phyloP scores from a whole-genome alignment of 2,888 invertebrate species.

The Tinea trinotella region DNA sequence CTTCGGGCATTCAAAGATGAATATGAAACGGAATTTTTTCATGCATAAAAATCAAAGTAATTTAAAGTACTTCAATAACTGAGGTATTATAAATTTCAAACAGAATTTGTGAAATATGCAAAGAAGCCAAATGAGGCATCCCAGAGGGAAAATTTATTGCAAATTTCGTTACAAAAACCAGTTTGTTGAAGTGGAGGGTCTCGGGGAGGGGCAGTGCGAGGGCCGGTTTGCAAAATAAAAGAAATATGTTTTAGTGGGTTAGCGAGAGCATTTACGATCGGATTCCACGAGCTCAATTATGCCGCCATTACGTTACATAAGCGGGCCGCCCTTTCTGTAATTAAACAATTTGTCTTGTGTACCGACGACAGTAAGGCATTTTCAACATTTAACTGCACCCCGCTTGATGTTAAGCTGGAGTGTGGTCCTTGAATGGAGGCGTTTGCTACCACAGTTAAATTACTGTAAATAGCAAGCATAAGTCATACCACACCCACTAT shows the following conservation, averaged over 20 bases:
- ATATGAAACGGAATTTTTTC: neutral
- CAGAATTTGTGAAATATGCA: constrained; percentile 36
- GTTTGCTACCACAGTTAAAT: too few relatives aligned
- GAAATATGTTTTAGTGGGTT: constrained; percentile 72
- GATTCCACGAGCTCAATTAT: constrained; percentile 56
- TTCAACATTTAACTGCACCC: neutral
- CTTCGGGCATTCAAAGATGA: neutral
- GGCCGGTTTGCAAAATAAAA: constrained; percentile 59
- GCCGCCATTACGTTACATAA: constrained; percentile 63
- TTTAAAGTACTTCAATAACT: constrained; percentile 9
- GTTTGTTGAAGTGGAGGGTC: constrained; percentile 44
- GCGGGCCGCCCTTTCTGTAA: constrained; percentile 41
- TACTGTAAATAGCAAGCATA: too few relatives aligned
- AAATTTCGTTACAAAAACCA: constrained; percentile 58
- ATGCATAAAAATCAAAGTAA: constrained; percentile 10
- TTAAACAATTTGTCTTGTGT: constrained; percentile 52
- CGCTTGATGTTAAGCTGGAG: too few relatives aligned
- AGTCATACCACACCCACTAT: too few relatives aligned
- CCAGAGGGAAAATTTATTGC: constrained; percentile 47
- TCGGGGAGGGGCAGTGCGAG: constrained; percentile 35
- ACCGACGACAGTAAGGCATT: constrained; percentile 33
- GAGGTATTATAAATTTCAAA: constrained; percentile 11
- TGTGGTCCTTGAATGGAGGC: too few relatives aligned
- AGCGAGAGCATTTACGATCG: constrained; percentile 67
- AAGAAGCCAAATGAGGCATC: constrained; percentile 40